Percentiles rank a stretch among this genome's conserved stretches.
These are phyloP conservation scores for Notamacropus eugenii DNA, from an alignment of 2,797 vertebrate genomes.

Conservation along the genomic window DNA sequence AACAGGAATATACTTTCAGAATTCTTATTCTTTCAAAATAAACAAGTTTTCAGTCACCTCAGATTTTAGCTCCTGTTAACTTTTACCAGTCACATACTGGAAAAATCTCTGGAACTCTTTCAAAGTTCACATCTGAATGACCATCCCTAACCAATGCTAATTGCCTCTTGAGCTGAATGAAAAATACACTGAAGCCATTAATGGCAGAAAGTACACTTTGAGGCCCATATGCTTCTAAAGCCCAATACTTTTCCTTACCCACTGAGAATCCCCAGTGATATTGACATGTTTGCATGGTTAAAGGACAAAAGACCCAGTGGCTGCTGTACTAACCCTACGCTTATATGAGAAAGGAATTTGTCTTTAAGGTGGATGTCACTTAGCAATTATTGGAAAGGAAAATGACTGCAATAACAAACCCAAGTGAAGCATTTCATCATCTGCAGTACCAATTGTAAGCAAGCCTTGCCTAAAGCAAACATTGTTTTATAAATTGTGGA, in stretches of 20 bases:
- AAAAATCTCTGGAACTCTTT: constrained; percentile 32
- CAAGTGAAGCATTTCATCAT: not conserved
- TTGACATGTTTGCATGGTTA: not conserved
- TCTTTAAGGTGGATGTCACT: accelerated
- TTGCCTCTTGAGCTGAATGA: not conserved
- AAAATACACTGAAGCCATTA: not conserved
- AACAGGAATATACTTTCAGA: not conserved
- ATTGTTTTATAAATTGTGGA: not conserved
- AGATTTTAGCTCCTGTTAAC: not conserved
- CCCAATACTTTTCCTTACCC: not conserved
- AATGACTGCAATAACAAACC: not conserved
- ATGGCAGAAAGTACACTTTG: not conserved
- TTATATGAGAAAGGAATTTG: not conserved
- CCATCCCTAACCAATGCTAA: not conserved
- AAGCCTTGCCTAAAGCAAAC: not conserved
- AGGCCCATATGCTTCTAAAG: not conserved
- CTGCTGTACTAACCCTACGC: not conserved
- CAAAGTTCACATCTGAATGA: not conserved
- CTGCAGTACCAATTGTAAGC: not conserved
- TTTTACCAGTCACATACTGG: not conserved
- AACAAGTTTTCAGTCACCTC: not conserved
- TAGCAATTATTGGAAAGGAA: not conserved
- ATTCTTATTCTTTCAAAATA: not conserved
- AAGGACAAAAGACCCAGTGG: not conserved
- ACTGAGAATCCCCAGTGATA: not conserved